Evolutionary conservation across 2,888 invertebrate genomes (phyloP), one percentile per base, ranked within the genome.

Genomic region (Caradrina clavipalpis): DNA sequence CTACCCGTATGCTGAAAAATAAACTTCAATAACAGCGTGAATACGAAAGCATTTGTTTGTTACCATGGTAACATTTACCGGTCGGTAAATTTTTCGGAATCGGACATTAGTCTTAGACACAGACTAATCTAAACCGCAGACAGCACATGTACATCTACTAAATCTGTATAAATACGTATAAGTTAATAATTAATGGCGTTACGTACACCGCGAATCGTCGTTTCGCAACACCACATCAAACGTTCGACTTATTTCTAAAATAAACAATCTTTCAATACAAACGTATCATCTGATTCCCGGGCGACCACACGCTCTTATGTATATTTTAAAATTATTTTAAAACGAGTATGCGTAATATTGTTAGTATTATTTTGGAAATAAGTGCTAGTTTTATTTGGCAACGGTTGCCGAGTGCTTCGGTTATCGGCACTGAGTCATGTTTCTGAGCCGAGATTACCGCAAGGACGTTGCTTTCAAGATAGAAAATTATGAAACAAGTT

Each of bases 391-490:
- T 92, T 90, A 91, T 91, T 92, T 89, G 90, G 90, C 89, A 90
- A 84, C 91, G 81, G 92, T 90, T 92, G 90, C 92, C 87, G 88
- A 89, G 90, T 90, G 89, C 84, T 87, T 87, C 82, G 82, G 86
- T 88, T 90, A 89, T 87, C 85, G 88, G 78, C 77, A 84, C 87
- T 93, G 94, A 94, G 84, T 93, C 92, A 93, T 88, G 92, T 90
- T 91, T 82, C 92, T 87, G 90, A 85, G 90, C 91, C 87, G 86
- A 90, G 90, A 92, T 91, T 91, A 89, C 87, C 86, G 82, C 94
- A 93, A 94, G 94, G 94, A 90, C 93, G 92, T 87, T 88, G 88
- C 88, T 91, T 92, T 90, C 89, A 81, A 91, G 89, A 90, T 89
- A 89, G 85, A 88, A 89, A 86, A 89, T 89, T 88, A 89, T 89